phyloP scores from a whole-genome alignment of 2,797 vertebrate genomes.

The Trachurus trachurus region DNA sequence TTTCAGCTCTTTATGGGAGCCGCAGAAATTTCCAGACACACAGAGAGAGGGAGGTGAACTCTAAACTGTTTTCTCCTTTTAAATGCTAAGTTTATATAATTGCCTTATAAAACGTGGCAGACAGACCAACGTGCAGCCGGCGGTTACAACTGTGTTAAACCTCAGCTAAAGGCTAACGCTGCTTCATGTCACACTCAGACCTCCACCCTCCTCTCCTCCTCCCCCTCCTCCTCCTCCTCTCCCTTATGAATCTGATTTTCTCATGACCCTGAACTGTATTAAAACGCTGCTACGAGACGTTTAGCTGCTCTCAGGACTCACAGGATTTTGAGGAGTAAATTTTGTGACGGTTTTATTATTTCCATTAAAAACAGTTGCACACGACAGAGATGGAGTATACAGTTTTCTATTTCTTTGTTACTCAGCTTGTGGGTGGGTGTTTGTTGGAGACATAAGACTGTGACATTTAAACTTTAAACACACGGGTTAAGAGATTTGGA shows the following conservation, averaged over 20 bases:
- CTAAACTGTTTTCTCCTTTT: slow-evolving; percentile 41
- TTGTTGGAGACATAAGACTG: slow-evolving; percentile 54
- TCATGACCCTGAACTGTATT: slow-evolving; percentile 50
- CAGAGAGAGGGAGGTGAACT: neutral
- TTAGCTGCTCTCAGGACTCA: slow-evolving; percentile 25
- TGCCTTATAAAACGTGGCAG: slow-evolving; percentile 68
- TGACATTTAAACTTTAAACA: slow-evolving; percentile 62
- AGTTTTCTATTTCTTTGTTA: slow-evolving; percentile 42
- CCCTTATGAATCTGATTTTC: slow-evolving; percentile 42
- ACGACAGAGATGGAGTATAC: slow-evolving; percentile 23
- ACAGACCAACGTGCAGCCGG: slow-evolving; percentile 48
- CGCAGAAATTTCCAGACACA: slow-evolving; percentile 54
- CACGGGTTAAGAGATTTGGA: slow-evolving; percentile 32
- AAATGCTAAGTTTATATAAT: slow-evolving; percentile 69
- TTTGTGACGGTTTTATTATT: slow-evolving; percentile 17
- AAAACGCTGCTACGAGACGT: slow-evolving; percentile 25
- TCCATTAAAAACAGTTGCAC: slow-evolving; percentile 35
- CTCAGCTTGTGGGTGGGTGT: slow-evolving; percentile 49
- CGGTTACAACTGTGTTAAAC: slow-evolving; percentile 56
- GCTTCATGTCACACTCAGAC: slow-evolving; percentile 58
- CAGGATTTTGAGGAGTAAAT: slow-evolving; percentile 33
- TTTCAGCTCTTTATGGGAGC: slow-evolving; percentile 49
- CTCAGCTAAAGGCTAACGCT: slow-evolving; percentile 41
- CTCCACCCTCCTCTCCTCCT: neutral
- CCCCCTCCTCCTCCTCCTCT: neutral